phyloP scores from a whole-genome alignment of 2,797 vertebrate genomes.

The Adrianichthys oophorus region DNA sequence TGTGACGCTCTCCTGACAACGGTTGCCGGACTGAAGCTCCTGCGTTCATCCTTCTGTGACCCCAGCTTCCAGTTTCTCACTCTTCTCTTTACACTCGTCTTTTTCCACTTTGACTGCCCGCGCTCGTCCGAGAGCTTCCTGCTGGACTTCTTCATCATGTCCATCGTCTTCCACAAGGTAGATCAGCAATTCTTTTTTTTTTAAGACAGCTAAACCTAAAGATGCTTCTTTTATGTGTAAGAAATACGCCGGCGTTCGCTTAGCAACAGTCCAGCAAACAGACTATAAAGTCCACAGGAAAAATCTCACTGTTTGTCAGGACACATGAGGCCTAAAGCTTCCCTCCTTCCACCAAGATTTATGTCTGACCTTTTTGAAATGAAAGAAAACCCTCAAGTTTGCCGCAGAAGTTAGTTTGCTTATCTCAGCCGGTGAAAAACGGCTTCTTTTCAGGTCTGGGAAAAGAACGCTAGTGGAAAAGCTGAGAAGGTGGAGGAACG shows the following conservation, averaged over 20 bases:
- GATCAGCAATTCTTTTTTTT: slow-evolving; percentile 14
- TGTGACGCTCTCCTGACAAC: slow-evolving; percentile 93
- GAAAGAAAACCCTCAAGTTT: slow-evolving; percentile 6
- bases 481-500: not conserved
- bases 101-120: slow-evolving; percentile 93
- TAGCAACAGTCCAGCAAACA: not conserved
- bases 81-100: slow-evolving; percentile 90
- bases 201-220: no score
- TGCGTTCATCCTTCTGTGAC: slow-evolving; percentile 93
- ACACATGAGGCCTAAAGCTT: not conserved
- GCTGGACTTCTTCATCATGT: slow-evolving; percentile 95
- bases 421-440: slow-evolving; percentile 3
- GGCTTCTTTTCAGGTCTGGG: not conserved
- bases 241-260: not conserved
- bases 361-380: not conserved
- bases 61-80: slow-evolving; percentile 91
- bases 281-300: not conserved
- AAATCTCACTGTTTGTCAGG: not conserved
- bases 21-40: slow-evolving; percentile 93
- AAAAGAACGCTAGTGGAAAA: not conserved
- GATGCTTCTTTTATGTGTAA: not conserved
- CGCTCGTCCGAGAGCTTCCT: slow-evolving; percentile 92
- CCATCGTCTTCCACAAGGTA: slow-evolving; percentile 94
- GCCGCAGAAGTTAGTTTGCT: not conserved
- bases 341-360: slow-evolving; percentile 5